Evolutionary conservation across 2,888 invertebrate species (phyloP).

Genomic region (Choristoneura rosaceana): DNA sequence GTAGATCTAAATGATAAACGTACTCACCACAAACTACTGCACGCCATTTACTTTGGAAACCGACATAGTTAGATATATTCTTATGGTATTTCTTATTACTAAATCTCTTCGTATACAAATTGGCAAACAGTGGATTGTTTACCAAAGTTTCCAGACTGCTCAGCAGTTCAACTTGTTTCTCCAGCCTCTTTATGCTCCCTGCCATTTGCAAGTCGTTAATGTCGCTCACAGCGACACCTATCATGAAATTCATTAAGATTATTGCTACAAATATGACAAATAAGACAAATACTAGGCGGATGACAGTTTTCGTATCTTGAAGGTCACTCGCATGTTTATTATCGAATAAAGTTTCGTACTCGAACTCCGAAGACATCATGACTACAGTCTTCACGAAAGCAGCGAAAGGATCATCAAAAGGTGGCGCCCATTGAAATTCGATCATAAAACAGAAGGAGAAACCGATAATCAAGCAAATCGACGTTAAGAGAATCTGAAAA

Average conservation of each 20-base stretch:
- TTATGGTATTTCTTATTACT: background rate
- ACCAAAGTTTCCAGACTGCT: constrained; percentile 51
- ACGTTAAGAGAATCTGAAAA: constrained; percentile 16
- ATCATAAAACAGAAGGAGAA: constrained; percentile 26
- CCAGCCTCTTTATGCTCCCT: constrained; percentile 61
- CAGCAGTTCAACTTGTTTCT: constrained; percentile 65
- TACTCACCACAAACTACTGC: background rate
- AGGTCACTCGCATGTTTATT: background rate
- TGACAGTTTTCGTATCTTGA: background rate
- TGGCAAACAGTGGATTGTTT: background rate
- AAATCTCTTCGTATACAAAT: background rate
- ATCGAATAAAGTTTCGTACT: constrained; percentile 11
- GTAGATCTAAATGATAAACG: background rate
- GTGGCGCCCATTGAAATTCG: constrained; percentile 5
- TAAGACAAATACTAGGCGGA: constrained; percentile 52
- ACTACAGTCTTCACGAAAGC: constrained; percentile 15
- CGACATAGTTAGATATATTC: background rate
- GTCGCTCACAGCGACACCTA: constrained; percentile 71
- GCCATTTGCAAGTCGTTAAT: constrained; percentile 64
- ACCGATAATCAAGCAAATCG: background rate
- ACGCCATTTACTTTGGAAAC: background rate
- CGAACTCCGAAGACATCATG: constrained; percentile 29
- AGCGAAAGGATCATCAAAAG: constrained; percentile 14
- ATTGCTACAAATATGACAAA: constrained; percentile 66
- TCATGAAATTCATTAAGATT: constrained; percentile 68